These are phyloP conservation scores for Periophthalmus modestus DNA, from an alignment of 2,113 vertebrate genomes.

Conservation along the genomic window DNA sequence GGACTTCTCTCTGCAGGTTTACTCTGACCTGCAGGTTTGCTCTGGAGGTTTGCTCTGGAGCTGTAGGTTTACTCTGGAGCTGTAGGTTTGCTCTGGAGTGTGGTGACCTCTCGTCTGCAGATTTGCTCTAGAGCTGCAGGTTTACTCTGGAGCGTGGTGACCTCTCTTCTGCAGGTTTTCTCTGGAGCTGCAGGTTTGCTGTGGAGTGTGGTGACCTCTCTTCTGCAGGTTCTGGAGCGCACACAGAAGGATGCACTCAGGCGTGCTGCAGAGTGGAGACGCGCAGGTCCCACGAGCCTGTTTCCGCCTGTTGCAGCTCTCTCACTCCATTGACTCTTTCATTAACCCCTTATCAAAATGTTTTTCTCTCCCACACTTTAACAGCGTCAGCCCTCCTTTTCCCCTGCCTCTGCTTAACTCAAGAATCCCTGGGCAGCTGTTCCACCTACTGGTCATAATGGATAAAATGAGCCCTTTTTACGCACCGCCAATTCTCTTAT, in stretches of 20 bases:
- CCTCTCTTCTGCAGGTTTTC: slow-evolving; percentile 57
- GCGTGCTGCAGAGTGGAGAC: slow-evolving; percentile 16
- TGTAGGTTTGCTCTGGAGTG: slow-evolving; percentile 68
- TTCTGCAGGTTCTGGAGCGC: slow-evolving; percentile 62
- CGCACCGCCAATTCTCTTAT: too few species aligned
- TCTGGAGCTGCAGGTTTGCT: slow-evolving; percentile 51
- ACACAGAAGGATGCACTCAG: slow-evolving; percentile 46
- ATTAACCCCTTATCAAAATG: slow-evolving; percentile 74
- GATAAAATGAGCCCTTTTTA: slow-evolving; percentile 6
- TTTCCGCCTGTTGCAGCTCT: slow-evolving; percentile 62
- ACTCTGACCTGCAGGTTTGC: too few species aligned
- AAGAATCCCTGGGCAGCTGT: slow-evolving; percentile 44
- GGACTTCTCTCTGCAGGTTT: slow-evolving; percentile 64
- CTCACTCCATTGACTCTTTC: slow-evolving; percentile 68
- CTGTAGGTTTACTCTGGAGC: too few species aligned
- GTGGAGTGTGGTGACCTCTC: too few species aligned
- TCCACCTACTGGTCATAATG: slow-evolving; percentile 67
- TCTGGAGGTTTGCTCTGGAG: too few species aligned
- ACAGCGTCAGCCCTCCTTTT: slow-evolving; percentile 22
- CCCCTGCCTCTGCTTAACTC: neutral
- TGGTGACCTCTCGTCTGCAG: slow-evolving; percentile 64
- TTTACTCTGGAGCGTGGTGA: slow-evolving; percentile 73
- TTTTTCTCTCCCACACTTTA: slow-evolving; percentile 71
- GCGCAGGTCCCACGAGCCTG: slow-evolving; percentile 55
- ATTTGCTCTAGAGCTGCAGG: slow-evolving; percentile 54